phyloP scores from a whole-genome alignment of 37 sponge, comb jelly and placozoan species.

The Halisarca cf. caerulea region DNA sequence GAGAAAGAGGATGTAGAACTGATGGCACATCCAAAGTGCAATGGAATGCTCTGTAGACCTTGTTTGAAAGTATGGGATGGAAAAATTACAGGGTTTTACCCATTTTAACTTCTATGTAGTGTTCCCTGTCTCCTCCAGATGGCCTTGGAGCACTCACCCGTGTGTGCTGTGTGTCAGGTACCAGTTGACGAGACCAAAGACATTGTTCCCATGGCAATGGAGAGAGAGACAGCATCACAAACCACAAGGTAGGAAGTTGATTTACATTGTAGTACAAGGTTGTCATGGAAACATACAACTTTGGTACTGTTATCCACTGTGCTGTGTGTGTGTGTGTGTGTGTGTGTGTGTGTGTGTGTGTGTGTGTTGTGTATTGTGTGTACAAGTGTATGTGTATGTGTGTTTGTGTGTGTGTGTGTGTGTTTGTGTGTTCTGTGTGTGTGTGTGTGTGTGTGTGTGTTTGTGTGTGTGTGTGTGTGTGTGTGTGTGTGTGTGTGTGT shows the following conservation, averaged over 20 bases:
- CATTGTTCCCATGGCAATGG: slow-evolving; percentile 27
- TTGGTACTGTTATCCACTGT: too few relatives aligned
- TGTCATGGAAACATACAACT: too few relatives aligned
- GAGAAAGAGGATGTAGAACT: slow-evolving; percentile 74
- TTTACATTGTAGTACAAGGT: too few relatives aligned
- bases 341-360: too few relatives aligned
- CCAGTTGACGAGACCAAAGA: slow-evolving; percentile 28
- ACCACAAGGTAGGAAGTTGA: neutral
- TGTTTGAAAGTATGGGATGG: slow-evolving; percentile 40
- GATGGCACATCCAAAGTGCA: slow-evolving; percentile 58
- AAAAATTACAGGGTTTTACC: neutral
- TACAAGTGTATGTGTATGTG: too few relatives aligned
- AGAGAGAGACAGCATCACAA: neutral
- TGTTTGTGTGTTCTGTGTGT: too few relatives aligned
- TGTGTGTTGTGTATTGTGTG: too few relatives aligned
- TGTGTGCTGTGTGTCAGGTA: slow-evolving; percentile 26
- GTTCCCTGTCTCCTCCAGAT: neutral
- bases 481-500: too few relatives aligned
- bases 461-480: too few relatives aligned
- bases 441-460: too few relatives aligned
- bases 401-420: too few relatives aligned
- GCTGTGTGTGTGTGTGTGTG: too few relatives aligned
- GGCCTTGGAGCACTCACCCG: slow-evolving; percentile 4
- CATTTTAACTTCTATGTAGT: neutral
- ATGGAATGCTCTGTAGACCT: slow-evolving; percentile 52